Evolutionary conservation across 2,797 vertebrate genomes (phyloP), one percentile per base, ranked within the genome.

Genomic region (Tapirus indicus): DNA sequence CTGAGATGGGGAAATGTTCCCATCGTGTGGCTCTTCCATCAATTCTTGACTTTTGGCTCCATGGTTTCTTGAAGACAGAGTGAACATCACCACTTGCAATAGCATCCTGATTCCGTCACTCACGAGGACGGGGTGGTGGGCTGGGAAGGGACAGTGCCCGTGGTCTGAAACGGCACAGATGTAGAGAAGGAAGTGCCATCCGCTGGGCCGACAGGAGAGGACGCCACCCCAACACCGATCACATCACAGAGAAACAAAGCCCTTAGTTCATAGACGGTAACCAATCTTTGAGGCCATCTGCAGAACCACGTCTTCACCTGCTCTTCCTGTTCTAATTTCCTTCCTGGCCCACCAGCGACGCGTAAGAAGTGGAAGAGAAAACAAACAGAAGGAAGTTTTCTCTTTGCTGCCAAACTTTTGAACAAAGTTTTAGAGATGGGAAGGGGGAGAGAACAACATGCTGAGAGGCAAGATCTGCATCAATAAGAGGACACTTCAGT

Each of bases 21-120:
- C 97, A 54, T 98, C 97, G 90, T 62, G 0, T 96, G 98, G 98
- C 98, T 98, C 98, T 98, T 98, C 98, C 98, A 98, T 98, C 98
- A 78, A 12, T 97, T 97, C 96, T 87, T 98, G 97, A 98, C 98
- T 98, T 98, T 97, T 11, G 98, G 97, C 98, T 97, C 98, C 97
- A 94, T 94, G 98, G 94, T 98, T 95, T 88, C 96, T 54, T 98
- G 98, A 97, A 97, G 97, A 93, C 97, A 9, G 25, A 98, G 96
- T 14, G 79, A 98, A 97, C 94, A 47, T 94, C 94, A 72, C 52
- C 64, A 25, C 95, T 92, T 2, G 4, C 27, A 75, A 93, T 88
- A 91, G 87, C 93, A 83, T 97, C 98, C 96, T 71, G 32, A 71
- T 94, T 91, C 95, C 87, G 77, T 97, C 97, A 77, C 95, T 89